These are phyloP conservation scores for Austrofundulus limnaeus DNA, from an alignment of 2,113 vertebrate species.

Conservation along the genomic window DNA sequence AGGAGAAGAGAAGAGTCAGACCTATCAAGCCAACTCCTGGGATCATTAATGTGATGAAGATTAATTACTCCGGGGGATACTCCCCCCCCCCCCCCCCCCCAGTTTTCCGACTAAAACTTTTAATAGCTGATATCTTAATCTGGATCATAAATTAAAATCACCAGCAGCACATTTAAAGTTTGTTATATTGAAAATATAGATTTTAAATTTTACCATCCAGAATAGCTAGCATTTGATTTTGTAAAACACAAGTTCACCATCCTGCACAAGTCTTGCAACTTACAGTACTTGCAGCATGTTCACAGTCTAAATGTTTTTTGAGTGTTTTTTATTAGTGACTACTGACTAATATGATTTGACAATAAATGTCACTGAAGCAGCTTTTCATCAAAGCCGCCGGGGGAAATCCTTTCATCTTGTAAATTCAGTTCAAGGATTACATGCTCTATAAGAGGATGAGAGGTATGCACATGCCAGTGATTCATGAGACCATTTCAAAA, in stretches of 20 bases:
- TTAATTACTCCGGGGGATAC: too few relatives aligned
- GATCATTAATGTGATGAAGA: too few relatives aligned
- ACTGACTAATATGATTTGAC: slow-evolving; percentile 61
- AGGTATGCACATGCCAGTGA: slow-evolving; percentile 34
- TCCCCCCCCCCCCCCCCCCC: too few relatives aligned
- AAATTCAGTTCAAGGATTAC: slow-evolving; percentile 65
- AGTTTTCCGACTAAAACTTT: too few relatives aligned
- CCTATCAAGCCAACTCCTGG: too few relatives aligned
- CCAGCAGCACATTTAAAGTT: too few relatives aligned
- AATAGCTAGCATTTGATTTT: background rate
- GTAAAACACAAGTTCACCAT: background rate
- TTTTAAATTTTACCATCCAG: background rate
- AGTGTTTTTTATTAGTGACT: slow-evolving; percentile 36
- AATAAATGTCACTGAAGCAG: slow-evolving; percentile 52
- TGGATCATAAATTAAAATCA: too few relatives aligned
- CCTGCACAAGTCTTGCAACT: slow-evolving; percentile 1
- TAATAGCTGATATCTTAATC: too few relatives aligned
- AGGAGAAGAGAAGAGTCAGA: too few relatives aligned
- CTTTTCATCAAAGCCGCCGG: slow-evolving; percentile 33
- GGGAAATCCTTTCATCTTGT: slow-evolving; percentile 65
- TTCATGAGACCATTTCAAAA: slow-evolving; percentile 41
- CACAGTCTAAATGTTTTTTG: slow-evolving; percentile 9
- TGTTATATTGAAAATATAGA: too few relatives aligned
- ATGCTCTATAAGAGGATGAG: slow-evolving; percentile 63
- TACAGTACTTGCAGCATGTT: slow-evolving; percentile 18